These are phyloP conservation scores for Bombus balteatus DNA, from an alignment of 1,140 invertebrate genomes.

Conservation along the genomic window DNA sequence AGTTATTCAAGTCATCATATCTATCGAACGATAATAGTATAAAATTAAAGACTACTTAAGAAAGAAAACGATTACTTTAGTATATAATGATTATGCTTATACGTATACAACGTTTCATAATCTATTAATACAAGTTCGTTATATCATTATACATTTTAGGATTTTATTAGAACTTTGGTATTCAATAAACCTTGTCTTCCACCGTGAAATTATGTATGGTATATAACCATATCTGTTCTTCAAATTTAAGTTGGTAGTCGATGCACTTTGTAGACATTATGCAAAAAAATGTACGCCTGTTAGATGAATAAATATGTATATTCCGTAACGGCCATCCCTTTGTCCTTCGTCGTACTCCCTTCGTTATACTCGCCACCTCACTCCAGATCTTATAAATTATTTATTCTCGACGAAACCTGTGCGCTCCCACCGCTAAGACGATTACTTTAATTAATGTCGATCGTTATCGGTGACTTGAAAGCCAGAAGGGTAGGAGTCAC, in stretches of 20 bases:
- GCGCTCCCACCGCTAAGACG: slow-evolving; percentile 53
- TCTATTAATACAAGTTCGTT: not conserved
- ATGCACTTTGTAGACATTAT: slow-evolving; percentile 57
- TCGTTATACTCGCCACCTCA: slow-evolving; percentile 29
- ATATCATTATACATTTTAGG: not conserved
- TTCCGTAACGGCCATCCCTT: slow-evolving; percentile 51
- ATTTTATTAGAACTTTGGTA: not conserved
- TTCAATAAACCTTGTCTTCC: not conserved
- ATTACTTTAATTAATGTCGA: slow-evolving; percentile 61
- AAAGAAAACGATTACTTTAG: too few species aligned
- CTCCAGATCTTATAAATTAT: slow-evolving; percentile 68
- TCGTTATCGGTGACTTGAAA: slow-evolving; percentile 54
- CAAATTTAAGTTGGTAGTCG: not conserved
- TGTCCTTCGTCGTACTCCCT: slow-evolving; percentile 43
- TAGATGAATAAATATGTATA: slow-evolving; percentile 72
- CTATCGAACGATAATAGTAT: too few species aligned
- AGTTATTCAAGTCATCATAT: too few species aligned
- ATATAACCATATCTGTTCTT: not conserved
- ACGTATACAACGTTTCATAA: not conserved
- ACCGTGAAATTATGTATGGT: not conserved
- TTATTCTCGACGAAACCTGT: slow-evolving; percentile 61
- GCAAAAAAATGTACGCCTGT: slow-evolving; percentile 70
- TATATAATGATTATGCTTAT: too few species aligned
- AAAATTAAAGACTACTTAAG: too few species aligned
- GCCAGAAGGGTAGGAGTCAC: slow-evolving; percentile 34